Evolutionary conservation across 2,113 vertebrate species (phyloP).

Genomic region (Lathamus discolor): DNA sequence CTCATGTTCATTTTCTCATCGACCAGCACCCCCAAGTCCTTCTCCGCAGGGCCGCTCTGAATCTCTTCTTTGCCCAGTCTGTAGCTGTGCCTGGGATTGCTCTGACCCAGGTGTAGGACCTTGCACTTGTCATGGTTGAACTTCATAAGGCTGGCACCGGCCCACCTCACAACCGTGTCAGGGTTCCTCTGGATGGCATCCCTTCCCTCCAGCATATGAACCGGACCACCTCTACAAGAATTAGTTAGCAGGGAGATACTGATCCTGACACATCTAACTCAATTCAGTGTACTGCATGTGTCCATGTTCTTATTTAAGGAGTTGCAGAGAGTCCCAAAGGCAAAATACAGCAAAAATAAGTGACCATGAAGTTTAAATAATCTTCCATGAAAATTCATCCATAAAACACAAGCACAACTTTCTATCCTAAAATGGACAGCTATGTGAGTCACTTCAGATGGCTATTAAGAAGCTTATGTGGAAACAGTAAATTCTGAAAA

Average conservation of each 20-base stretch:
- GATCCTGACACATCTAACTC: not conserved
- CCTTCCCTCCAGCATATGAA: too few species aligned
- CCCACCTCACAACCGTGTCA: too few species aligned
- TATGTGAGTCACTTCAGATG: not conserved
- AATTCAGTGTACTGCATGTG: rapidly evolving
- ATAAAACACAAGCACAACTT: not conserved
- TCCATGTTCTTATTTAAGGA: not conserved
- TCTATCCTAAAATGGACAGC: not conserved
- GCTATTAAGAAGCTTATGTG: not conserved
- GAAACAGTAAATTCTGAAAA: not conserved
- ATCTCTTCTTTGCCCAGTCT: too few species aligned
- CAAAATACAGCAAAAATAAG: not conserved
- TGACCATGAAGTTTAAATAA: not conserved
- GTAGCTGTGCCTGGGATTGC: too few species aligned
- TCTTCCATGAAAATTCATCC: not conserved
- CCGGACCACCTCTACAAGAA: not conserved
- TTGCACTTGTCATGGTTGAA: too few species aligned
- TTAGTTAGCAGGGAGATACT: not conserved
- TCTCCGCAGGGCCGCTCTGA: too few species aligned
- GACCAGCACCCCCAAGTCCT: too few species aligned
- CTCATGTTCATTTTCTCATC: too few species aligned
- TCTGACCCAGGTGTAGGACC: too few species aligned
- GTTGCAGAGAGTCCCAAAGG: not conserved
- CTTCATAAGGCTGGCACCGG: too few species aligned
- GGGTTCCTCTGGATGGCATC: too few species aligned